Evolutionary conservation across 2,888 invertebrate species (phyloP), one percentile per base, ranked within the genome.

Genomic region (Leptinotarsa juncta): DNA sequence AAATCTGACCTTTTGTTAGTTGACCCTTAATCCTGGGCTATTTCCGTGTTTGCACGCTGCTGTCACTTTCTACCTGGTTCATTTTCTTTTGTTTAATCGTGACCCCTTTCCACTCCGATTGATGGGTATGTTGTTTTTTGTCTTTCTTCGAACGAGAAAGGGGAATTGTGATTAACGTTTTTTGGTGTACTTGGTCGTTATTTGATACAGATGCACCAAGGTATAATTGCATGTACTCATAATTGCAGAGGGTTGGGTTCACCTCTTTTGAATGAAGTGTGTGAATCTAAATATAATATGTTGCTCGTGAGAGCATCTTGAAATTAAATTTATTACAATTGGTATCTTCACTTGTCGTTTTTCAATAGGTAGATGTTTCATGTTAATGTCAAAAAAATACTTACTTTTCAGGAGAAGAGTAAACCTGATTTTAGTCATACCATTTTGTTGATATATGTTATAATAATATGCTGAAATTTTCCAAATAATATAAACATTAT

Each of bases 1-100:
- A 83, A 84, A 83, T 84, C 83, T 85, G 84, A 84, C 84, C 84
- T 84, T 81, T 84, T 84, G 82, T 81, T 82, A 76, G 78, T 79
- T 80, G 80, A 80, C 81, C 81, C 81, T 75, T 67, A 79, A 79
- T 79, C 78, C 75, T 74, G 72, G 77, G 79, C 81, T 72, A 75
- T 77, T 80, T 80, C 78, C 80, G 77, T 78, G 74, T 80, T 80
- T 77, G 73, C 72, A 74, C 57, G 66, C 76, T 76, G 74, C 74
- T 75, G 74, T 77, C 70, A 72, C 73, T 76, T 73, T 74, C 73
- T 79, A 79, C 79, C 79, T 79, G 79, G 76, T 68, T 67, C 57
- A 50, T 69, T 57, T 75, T 72, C 79, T 79, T 79, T 79, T 79
- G 77, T 79, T 79, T 79, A 76, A 74, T 68, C 73, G 71, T 77